Base-by-base conservation (phyloP, 2,888 invertebrate species). In the Asteroscopus sphinx region DNA sequence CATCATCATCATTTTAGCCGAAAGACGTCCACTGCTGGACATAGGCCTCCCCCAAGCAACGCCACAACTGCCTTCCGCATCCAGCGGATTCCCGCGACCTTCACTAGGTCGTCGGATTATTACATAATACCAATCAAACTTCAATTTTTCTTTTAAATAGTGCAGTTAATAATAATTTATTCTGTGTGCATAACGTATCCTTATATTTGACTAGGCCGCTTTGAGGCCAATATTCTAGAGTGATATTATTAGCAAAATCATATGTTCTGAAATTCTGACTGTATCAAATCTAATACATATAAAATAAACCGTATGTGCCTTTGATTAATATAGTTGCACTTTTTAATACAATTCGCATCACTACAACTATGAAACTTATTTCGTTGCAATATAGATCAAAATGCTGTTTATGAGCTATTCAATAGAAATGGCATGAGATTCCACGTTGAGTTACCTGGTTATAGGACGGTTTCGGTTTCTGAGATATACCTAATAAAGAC, bases 261-360 rank as follows among this genome's bases (percentile, higher is more conserved):
- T 13, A 12, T 55, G 25, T 52, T 2, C 56, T 0, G 16, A 12
- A 51, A 25, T 52, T 2, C 56, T 0, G 16, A 40, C 73, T 16
- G 55, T 73, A 68, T 49, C 21, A 28, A 59, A 45, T 37, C 47
- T 40, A 47, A 64, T 53, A 65, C 60, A 66, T 39, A 68, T 64
- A 60, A 57, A 60, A 26, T 28, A 47, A 62, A 57, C 57, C 36
- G 61, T 68, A 55, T 68, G 59, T 68, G 64, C 54, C 37, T 52
- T 70, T 76, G 69, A 78, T 78, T 69, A 71, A 72, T 72, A 61
- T 48, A 47, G 21, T 63, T 62, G 75, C 69, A 68, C 59, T 68
- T 65, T 65, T 60, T 39, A 64, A 56, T 36, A 35, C 12, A 44
- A 44, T 33, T 25, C 40, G n/a, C 16, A 0, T 45, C 15, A 40